Percentiles rank a stretch among this genome's conserved stretches.
phyloP scores from a whole-genome alignment of 2,797 vertebrate species.

The Cercopithecus neglectus region DNA sequence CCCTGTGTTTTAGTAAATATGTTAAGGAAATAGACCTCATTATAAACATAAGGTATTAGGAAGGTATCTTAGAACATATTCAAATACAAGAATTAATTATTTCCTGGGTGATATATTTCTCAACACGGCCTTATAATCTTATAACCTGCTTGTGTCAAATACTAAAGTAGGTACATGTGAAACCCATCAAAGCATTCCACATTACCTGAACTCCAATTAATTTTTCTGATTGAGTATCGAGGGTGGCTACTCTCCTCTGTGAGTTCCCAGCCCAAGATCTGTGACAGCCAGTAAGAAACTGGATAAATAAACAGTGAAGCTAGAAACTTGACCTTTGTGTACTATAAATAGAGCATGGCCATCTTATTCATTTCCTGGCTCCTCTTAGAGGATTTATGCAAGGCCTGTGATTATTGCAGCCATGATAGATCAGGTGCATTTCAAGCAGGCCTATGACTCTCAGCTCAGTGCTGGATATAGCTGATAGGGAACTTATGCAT shows the following conservation, averaged over 20 bases:
- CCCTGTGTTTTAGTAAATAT: neutral
- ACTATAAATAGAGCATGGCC: neutral
- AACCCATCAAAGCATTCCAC: neutral
- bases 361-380: neutral
- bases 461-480: neutral
- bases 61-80: neutral
- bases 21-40: neutral
- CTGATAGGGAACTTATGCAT: neutral
- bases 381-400: neutral
- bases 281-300: neutral
- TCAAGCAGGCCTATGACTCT: neutral
- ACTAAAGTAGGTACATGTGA: neutral
- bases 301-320: neutral
- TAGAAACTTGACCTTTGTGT: neutral
- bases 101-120: neutral
- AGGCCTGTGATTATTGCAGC: neutral
- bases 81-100: neutral
- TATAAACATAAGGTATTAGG: neutral
- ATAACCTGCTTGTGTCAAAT: neutral
- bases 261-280: neutral
- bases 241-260: neutral
- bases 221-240: neutral
- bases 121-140: neutral
- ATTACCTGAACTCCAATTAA: neutral
- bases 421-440: neutral